Percentiles rank a stretch among this genome's conserved stretches.
phyloP scores from a whole-genome alignment of 2,888 invertebrate genomes.

The Globia sparganii region DNA sequence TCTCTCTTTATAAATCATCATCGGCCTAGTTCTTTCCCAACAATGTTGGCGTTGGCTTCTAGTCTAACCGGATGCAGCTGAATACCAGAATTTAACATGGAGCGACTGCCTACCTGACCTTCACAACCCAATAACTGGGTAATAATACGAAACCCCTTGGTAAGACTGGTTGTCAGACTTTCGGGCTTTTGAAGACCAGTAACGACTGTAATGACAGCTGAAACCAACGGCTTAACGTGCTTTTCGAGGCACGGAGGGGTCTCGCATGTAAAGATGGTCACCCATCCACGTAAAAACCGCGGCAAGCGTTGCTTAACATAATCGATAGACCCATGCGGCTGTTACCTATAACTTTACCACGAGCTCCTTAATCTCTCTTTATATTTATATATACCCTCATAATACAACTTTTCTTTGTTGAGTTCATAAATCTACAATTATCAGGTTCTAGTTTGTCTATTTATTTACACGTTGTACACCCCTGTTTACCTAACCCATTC shows the following conservation, averaged over 20 bases:
- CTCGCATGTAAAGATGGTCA: not conserved
- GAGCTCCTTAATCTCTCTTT: not conserved
- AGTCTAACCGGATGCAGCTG: not conserved
- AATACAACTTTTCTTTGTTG: not conserved
- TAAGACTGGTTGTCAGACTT: too few relatives aligned
- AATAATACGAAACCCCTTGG: not conserved
- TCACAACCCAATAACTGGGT: not conserved
- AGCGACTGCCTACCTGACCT: too few relatives aligned
- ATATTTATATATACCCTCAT: not conserved
- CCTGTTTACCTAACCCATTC: slow-evolving; percentile 14
- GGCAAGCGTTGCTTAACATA: not conserved
- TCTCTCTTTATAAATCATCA: too few relatives aligned
- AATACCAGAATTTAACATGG: too few relatives aligned
- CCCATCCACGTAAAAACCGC: not conserved
- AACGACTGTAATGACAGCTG: not conserved
- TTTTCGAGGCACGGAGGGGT: not conserved
- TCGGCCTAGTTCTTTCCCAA: too few relatives aligned
- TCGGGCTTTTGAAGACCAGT: too few relatives aligned
- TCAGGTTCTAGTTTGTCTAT: too few relatives aligned
- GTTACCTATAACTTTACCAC: not conserved
- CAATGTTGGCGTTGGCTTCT: too few relatives aligned
- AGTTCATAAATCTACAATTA: not conserved
- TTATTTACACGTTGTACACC: not conserved
- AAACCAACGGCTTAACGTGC: not conserved
- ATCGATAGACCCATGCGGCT: not conserved